Base-by-base conservation (phyloP, 2,888 invertebrate genomes). In the Apamea monoglypha region DNA sequence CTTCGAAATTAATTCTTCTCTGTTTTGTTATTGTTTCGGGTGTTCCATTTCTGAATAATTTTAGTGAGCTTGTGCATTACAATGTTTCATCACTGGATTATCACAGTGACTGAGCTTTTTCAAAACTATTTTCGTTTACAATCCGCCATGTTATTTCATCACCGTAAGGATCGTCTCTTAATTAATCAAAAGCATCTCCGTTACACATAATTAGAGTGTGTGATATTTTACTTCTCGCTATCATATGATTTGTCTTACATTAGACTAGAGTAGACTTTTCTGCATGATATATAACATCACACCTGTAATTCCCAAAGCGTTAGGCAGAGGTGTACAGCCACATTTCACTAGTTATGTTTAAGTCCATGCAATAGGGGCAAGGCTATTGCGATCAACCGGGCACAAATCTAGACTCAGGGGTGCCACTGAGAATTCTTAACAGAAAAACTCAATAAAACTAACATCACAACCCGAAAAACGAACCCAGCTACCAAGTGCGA, bases 1-100 rank as follows among this genome's bases (percentile, higher is more conserved):
- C 21, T 72, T 72, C 10, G 21, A 74, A 61, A 77, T 64, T 2
- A 68, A 74, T 74, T 67, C 69, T 66, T 69, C 21, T n/a, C 56
- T 44, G 18, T 25, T 36, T 71, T 68, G 21, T 61, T 74, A 61
- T 67, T 80, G 81, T 77, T 73, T 73, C 1, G 7, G 7, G 25
- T 2, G 61, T 76, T 44, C 7, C 16, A 53, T 74, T 74, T 59
- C 3, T 32, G 12, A 3, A n/a, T 80, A 3, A n/a, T 80, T 67
- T 61, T 25, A 36, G 16, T 50, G 12, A 56, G 44, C 53, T 36
- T 47, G 10, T 16, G 18, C 18, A 29, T 56, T 32, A 50, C 47
- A 61, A 50, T 68, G 3, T 29, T 76, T 25, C 3, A 36, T 61
- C 10, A 68, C 25, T 69, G 40, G 36, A 61, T 44, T 72, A 25